phyloP scores from a whole-genome alignment of 1,140 invertebrate species.

The Drosophila hydei region DNA sequence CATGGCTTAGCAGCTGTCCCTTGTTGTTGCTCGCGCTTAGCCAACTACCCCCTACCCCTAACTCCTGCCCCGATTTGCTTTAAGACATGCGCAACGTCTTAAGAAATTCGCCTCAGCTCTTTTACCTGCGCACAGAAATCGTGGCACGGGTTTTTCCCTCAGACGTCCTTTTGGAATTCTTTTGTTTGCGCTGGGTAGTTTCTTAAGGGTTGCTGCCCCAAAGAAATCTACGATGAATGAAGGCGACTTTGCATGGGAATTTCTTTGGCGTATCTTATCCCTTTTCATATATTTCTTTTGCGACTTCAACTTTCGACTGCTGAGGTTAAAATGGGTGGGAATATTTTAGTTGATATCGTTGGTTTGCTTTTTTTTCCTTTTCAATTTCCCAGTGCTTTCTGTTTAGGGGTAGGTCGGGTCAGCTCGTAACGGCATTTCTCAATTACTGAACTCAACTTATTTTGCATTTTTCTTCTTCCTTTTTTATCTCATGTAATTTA shows the following conservation, averaged over 20 bases:
- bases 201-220: constrained; percentile 33
- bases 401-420: constrained; percentile 4
- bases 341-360: constrained; percentile 74
- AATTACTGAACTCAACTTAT: constrained; percentile 16
- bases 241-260: constrained; percentile 63
- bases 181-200: constrained; percentile 28
- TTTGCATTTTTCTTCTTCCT: not conserved
- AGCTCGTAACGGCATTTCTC: constrained; percentile 5
- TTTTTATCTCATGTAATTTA: constrained; percentile 11
- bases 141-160: constrained; percentile 55
- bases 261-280: constrained; percentile 39
- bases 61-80: constrained; percentile 30
- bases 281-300: constrained; percentile 10
- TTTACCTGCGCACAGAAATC: constrained; percentile 55
- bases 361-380: constrained; percentile 29
- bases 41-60: constrained; percentile 13
- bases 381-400: constrained; percentile 5
- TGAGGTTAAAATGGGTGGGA: constrained; percentile 81
- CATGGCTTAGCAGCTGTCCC: constrained; percentile 62
- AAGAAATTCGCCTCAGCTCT: constrained; percentile 43
- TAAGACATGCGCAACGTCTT: constrained; percentile 80
- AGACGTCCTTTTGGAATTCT: constrained; percentile 36
- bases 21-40: constrained; percentile 4
- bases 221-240: constrained; percentile 32
- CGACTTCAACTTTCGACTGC: constrained; percentile 60